Conservation (phyloP, 2,113 vertebrate genomes). For the Carassius auratus region DNA sequence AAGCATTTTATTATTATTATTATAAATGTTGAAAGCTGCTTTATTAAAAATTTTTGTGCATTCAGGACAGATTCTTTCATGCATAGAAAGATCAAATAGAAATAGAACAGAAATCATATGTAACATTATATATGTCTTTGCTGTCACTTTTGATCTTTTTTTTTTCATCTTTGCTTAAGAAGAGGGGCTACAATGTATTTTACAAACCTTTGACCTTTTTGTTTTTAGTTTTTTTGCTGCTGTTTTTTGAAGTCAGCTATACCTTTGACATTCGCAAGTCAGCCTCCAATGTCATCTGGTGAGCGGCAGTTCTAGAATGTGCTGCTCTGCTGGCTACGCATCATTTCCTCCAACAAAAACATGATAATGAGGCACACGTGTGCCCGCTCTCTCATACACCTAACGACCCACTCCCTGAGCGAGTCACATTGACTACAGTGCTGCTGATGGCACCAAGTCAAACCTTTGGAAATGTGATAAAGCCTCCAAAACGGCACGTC, state of each 20-base stretch:
- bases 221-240: neutral
- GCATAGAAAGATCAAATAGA: neutral
- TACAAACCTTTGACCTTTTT: neutral
- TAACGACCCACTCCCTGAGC: conserved; percentile 34
- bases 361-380: conserved; percentile 38
- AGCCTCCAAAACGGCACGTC: conserved; percentile 1
- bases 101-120: neutral
- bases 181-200: neutral
- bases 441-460: conserved; percentile 37
- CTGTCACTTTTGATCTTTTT: neutral
- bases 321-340: conserved; percentile 8
- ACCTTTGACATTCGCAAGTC: conserved; percentile 16
- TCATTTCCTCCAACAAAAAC: conserved; percentile 47
- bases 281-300: conserved; percentile 40
- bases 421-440: conserved; percentile 34
- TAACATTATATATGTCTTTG: neutral
- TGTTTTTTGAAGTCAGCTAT: neutral
- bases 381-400: conserved; percentile 1
- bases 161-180: neutral
- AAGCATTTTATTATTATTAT: too few species aligned
- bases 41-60: neutral
- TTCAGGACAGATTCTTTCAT: neutral
- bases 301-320: conserved; percentile 15
- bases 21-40: neutral
- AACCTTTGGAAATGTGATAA: conserved; percentile 28